Evolutionary conservation across 1,140 invertebrate species (phyloP).

Genomic region (Cydia fagiglandana): DNA sequence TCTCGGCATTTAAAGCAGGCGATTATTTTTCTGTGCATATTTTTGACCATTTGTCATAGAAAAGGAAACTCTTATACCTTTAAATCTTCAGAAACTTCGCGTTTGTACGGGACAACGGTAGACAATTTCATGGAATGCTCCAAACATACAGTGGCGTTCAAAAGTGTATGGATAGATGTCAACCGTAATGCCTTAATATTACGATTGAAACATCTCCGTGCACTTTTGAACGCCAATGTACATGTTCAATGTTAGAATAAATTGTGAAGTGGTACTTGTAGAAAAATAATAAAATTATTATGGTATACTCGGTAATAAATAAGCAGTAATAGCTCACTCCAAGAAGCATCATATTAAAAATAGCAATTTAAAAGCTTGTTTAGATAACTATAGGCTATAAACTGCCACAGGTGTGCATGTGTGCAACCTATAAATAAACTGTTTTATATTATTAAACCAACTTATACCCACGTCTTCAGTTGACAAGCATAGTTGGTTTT

Average conservation of each 20-base stretch:
- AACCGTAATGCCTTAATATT: too few relatives aligned
- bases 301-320: neutral
- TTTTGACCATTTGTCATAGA: too few relatives aligned
- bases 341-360: neutral
- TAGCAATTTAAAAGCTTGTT: slow-evolving; percentile 6
- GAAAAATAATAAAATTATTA: neutral
- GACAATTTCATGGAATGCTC: too few relatives aligned
- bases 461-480: neutral
- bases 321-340: neutral
- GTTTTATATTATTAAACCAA: neutral
- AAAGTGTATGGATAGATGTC: too few relatives aligned
- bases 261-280: neutral
- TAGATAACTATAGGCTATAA: neutral
- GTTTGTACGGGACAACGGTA: too few relatives aligned
- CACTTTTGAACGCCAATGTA: neutral
- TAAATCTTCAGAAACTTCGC: too few relatives aligned
- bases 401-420: neutral
- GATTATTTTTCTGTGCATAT: too few relatives aligned
- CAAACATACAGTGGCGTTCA: too few relatives aligned
- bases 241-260: neutral
- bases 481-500: neutral
- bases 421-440: slow-evolving; percentile 6
- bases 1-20: too few relatives aligned
- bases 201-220: too few relatives aligned
- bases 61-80: too few relatives aligned